A percentile compares a stretch with the other conserved stretches of the same genome.
Conservation (phyloP, 1,140 invertebrate genomes). For the Cylas formicarius region DNA sequence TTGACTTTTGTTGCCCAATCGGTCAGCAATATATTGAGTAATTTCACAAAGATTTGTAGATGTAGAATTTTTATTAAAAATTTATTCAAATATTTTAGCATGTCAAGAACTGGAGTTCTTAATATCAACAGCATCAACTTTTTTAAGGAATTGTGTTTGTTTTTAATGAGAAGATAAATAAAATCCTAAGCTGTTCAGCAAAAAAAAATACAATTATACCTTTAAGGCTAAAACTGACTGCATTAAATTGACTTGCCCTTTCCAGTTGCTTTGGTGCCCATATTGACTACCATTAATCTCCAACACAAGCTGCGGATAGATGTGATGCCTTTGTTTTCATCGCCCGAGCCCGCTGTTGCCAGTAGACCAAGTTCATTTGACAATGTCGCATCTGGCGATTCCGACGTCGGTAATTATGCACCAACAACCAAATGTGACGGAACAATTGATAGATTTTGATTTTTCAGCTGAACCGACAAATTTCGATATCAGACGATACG, state of each 20-base stretch:
- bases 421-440: too few species aligned
- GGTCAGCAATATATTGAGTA: too few species aligned
- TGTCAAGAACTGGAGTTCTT: background rate
- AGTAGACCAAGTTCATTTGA: background rate
- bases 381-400: too few species aligned
- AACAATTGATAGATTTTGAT: too few species aligned
- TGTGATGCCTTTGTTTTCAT: slow-evolving; percentile 18
- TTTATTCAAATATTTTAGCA: background rate
- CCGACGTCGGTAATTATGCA: too few species aligned
- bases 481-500: too few species aligned
- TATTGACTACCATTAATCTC: slow-evolving; percentile 35
- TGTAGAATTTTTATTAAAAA: too few species aligned
- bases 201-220: background rate
- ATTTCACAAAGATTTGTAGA: too few species aligned
- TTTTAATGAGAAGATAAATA: background rate
- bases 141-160: background rate
- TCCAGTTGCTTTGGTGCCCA: slow-evolving; percentile 28
- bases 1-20: too few species aligned
- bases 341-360: slow-evolving; percentile 10
- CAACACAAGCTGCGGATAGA: slow-evolving; percentile 32
- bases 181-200: background rate
- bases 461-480: too few species aligned
- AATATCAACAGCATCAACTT: background rate
- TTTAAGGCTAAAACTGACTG: slow-evolving; percentile 5
- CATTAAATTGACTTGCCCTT: slow-evolving; percentile 13